A percentile compares a stretch with the other conserved stretches of the same genome.
phyloP scores from a whole-genome alignment of 2,113 vertebrate genomes.

The Rhombomys opimus region DNA sequence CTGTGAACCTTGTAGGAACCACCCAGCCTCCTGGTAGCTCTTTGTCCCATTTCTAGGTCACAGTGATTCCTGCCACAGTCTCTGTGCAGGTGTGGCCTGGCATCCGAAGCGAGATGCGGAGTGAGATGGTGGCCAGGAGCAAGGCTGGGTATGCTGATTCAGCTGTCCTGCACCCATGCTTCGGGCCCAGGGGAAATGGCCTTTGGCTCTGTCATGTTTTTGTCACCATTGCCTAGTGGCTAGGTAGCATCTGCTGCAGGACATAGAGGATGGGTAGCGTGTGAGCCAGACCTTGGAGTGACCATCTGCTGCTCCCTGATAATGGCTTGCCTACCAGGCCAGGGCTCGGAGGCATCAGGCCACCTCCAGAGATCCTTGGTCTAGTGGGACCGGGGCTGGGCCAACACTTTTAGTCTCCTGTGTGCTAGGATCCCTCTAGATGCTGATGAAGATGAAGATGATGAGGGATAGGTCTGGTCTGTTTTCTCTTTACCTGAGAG shows the following conservation, averaged over 20 bases:
- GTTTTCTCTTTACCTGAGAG: neutral
- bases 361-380: neutral
- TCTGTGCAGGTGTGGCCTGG: conserved; percentile 48
- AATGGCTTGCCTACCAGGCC: neutral
- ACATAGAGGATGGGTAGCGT: accelerated
- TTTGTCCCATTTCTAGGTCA: conserved; percentile 58
- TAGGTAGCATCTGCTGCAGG: neutral
- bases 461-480: neutral
- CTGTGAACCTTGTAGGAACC: neutral
- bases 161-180: neutral
- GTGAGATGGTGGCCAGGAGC: neutral
- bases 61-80: neutral
- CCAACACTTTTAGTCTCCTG: neutral
- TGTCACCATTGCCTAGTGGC: neutral
- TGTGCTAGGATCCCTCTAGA: neutral
- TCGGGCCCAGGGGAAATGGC: neutral
- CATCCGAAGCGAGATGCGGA: neutral
- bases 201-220: neutral
- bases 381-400: neutral
- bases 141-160: conserved; percentile 18
- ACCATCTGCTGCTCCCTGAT: neutral
- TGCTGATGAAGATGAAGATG: neutral
- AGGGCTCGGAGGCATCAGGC: neutral
- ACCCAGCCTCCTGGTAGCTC: neutral
- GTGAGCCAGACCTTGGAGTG: neutral